Conservation (phyloP, 1,140 invertebrate species). For the Atta texana region DNA sequence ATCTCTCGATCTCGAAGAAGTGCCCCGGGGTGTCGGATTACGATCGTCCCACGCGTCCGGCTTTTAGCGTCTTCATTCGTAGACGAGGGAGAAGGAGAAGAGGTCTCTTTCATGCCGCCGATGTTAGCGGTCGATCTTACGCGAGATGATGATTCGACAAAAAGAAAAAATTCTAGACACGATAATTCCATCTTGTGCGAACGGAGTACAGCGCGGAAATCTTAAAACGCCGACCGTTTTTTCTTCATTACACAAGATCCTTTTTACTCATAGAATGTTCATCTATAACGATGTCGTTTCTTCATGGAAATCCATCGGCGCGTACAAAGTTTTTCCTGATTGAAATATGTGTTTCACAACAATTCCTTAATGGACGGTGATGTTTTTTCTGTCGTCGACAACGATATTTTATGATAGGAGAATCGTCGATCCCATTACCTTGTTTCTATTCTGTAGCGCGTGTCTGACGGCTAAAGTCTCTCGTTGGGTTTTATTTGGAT, state of each 20-base stretch:
- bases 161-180: conserved; percentile 62
- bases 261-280: background rate
- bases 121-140: conserved; percentile 49
- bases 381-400: background rate
- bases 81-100: conserved; percentile 14
- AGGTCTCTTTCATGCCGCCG: conserved; percentile 57
- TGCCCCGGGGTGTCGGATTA: conserved; percentile 61
- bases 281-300: background rate
- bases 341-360: conserved; percentile 1
- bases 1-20: conserved; percentile 38
- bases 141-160: conserved; percentile 68
- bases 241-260: background rate
- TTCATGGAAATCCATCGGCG: conserved; percentile 2
- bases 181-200: conserved; percentile 44
- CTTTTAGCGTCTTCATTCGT: conserved; percentile 63
- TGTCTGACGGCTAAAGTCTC: background rate
- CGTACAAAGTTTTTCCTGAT: conserved; percentile 1
- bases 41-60: conserved; percentile 61
- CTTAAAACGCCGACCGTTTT: background rate
- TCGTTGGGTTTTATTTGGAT: background rate
- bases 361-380: background rate
- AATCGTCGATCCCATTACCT: conserved; percentile 17
- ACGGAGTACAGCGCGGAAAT: conserved; percentile 7
- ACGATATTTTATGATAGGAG: background rate
- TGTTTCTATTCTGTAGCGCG: conserved; percentile 10